phyloP scores from a whole-genome alignment of 2,888 invertebrate species.

The Calephelis perditalis region DNA sequence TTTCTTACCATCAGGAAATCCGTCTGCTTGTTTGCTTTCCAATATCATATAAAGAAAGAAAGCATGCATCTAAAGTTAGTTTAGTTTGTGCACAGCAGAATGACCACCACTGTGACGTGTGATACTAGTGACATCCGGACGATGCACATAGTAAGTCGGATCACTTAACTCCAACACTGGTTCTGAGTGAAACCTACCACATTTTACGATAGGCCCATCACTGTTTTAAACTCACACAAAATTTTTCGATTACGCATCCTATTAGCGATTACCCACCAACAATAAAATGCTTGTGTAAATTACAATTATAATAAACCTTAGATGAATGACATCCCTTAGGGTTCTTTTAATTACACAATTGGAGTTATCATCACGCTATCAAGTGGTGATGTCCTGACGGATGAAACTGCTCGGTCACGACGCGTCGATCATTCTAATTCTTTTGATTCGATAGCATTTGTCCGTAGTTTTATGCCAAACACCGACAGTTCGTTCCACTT shows the following conservation, averaged over 20 bases:
- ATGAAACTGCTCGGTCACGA: conserved; percentile 44
- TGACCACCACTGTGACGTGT: no score
- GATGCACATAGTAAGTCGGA: no score
- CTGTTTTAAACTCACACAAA: no score
- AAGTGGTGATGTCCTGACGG: conserved; percentile 15
- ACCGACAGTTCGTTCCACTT: conserved; percentile 41
- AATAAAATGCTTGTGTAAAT: neutral
- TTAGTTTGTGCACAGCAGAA: no score
- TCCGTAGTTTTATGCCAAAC: conserved; percentile 57
- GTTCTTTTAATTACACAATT: conserved; percentile 19
- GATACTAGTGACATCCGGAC: no score
- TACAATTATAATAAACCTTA: neutral
- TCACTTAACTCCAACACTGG: no score
- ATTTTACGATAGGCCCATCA: no score
- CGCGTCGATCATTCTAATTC: conserved; percentile 66
- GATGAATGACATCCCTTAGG: conserved; percentile 9
- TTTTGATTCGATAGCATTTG: conserved; percentile 66
- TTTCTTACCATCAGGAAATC: no score
- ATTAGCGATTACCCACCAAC: neutral
- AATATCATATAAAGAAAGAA: no score
- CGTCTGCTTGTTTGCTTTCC: no score
- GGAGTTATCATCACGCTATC: conserved; percentile 19
- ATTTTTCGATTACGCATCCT: neutral
- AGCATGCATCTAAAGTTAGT: no score
- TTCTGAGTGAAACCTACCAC: no score